Percentiles rank a stretch among this genome's conserved stretches.
Evolutionary conservation across 2,888 invertebrate species (phyloP).

Genomic region (Eupelmus urozonus): DNA sequence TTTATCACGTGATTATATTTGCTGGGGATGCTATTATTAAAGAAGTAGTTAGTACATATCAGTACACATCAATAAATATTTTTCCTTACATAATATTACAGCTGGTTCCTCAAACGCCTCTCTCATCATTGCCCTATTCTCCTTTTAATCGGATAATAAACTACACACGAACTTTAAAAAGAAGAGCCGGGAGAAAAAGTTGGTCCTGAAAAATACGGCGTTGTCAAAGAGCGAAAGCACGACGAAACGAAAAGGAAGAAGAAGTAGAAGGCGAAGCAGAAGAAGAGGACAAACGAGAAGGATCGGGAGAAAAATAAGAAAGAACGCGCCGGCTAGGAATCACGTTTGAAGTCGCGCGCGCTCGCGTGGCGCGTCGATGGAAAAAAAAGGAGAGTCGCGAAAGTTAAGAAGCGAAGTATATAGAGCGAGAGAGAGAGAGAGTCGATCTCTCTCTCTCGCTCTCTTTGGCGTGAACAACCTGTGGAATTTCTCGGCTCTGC

Average conservation of each 20-base stretch:
- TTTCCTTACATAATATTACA: too few relatives aligned
- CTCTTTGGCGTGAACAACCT: conserved; percentile 61
- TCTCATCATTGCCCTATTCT: not conserved
- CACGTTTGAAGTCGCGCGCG: conserved; percentile 39
- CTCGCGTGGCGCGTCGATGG: conserved; percentile 23
- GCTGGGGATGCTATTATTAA: too few relatives aligned
- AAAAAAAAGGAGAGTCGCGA: conserved; percentile 7
- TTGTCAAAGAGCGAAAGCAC: not conserved
- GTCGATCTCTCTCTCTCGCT: conserved; percentile 13
- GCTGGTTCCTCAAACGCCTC: not conserved
- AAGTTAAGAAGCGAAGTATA: conserved; percentile 23
- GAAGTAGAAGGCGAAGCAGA: not conserved
- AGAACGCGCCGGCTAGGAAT: conserved; percentile 18
- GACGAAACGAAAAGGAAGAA: conserved; percentile 5
- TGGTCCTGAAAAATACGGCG: conserved; percentile 6
- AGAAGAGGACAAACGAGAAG: not conserved
- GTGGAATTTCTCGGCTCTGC: conserved; percentile 64
- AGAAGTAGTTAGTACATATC: too few relatives aligned
- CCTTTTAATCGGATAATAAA: conserved; percentile 39
- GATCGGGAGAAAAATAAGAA: conserved; percentile 2
- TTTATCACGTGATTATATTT: too few relatives aligned
- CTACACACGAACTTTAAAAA: not conserved
- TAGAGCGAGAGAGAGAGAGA: conserved; percentile 23
- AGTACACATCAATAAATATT: too few relatives aligned
- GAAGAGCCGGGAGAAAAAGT: not conserved